Evolutionary conservation across 1,140 invertebrate species (phyloP), one percentile per base, ranked within the genome.

Genomic region (Neodiprion lecontei): DNA sequence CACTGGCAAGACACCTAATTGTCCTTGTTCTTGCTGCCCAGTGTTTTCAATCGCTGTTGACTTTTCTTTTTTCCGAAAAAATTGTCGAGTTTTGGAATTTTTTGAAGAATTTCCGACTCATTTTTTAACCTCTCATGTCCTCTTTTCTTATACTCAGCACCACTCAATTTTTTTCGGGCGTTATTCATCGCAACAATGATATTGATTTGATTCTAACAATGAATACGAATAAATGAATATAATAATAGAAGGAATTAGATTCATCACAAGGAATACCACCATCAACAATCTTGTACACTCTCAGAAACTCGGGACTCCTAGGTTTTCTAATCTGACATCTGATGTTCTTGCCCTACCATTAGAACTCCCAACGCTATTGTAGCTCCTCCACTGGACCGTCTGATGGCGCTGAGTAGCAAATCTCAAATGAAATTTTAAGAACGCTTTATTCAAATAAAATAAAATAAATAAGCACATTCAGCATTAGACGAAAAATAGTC

Each of bases 101-200:
- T 61, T n/a, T 9, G 11, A n/a, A 61, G 53, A 61, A 61, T 61
- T 61, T 61, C 53, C 2, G 53, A 14, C 11, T 61, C 53, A n/a
- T 61, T 61, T 61, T n/a, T 61, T 7, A 61, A 61, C 53, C 53
- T 61, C 53, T 61, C 53, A 61, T 61, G 53, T n/a, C 4, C 53
- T 61, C n/a, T 61, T 61, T 61, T 61, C n/a, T n/a, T 61, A 3
- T 61, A 14, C n/a, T 61, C 53, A 61, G 53, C 11, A 11, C 53
- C 53, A n/a, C 53, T 61, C n/a, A 61, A 61, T 4, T 61, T 61
- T 61, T 61, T 61, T 11, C 53, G 53, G 28, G 28, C 28, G 53
- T 61, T 61, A 61, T n/a, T 61, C 53, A 61, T 61, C n/a, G 53
- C 9, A 61, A 61, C 53, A 61, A 61, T 61, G n/a, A 61, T 61